These are phyloP conservation scores for Bellardia pandia DNA, from an alignment of 2,888 invertebrate genomes.

Conservation along the genomic window DNA sequence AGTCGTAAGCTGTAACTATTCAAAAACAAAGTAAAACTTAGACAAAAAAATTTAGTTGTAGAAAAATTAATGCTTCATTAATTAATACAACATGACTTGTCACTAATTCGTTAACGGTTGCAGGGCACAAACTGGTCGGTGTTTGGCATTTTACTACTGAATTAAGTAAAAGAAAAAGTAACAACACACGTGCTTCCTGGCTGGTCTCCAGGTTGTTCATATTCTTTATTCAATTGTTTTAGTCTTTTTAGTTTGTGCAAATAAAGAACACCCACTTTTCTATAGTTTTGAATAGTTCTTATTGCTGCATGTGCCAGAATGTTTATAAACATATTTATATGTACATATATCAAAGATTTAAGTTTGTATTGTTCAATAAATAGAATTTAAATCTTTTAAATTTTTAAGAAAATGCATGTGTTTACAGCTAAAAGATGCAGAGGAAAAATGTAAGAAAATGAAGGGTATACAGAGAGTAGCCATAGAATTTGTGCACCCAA, in stretches of 20 bases:
- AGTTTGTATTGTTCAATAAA: constrained; percentile 47
- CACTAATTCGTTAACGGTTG: background rate
- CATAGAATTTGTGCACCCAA: constrained; percentile 38
- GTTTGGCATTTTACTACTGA: constrained; percentile 25
- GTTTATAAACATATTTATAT: constrained; percentile 26
- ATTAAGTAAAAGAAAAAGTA: constrained; percentile 50
- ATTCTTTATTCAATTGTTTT: constrained; percentile 24
- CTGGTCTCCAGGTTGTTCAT: constrained; percentile 23
- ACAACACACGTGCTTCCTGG: constrained; percentile 62
- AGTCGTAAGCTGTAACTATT: too few species aligned
- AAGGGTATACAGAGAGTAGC: background rate
- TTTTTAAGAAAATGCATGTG: constrained; percentile 23
- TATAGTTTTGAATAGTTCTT: constrained; percentile 11
- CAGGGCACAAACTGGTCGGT: constrained; percentile 12
- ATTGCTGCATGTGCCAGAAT: constrained; percentile 35
- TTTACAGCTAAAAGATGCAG: background rate
- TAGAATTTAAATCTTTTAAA: constrained; percentile 44
- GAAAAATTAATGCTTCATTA: too few species aligned
- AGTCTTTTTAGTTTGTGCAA: background rate
- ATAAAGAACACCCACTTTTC: constrained; percentile 56
- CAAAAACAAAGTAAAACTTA: too few species aligned
- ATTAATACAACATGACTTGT: background rate
- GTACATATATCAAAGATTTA: constrained; percentile 43
- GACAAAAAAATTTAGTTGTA: too few species aligned
- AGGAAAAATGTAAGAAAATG: background rate